Evolutionary conservation across 1,140 invertebrate genomes (phyloP), one percentile per base, ranked within the genome.

Genomic region (Drosophila sp.): DNA sequence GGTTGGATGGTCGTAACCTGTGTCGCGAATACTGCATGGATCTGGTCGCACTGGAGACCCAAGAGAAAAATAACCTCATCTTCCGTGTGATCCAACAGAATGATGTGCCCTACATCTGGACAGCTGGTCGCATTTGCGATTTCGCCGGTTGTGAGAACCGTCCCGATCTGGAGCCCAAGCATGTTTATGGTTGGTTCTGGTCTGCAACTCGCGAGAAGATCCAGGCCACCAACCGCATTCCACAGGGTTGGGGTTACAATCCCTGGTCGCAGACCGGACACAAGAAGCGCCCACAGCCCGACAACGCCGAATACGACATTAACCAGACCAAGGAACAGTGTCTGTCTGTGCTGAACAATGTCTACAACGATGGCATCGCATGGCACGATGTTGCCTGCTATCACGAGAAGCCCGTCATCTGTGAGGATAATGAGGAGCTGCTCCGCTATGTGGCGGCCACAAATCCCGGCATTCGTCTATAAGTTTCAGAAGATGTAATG

Each of bases 361-460:
- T 97, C 0, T 97, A 97, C 94, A 96, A 96, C 71, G 97, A 98
- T 91, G 97, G 97, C 51, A 97, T 97, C 81, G 96, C 95, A 51
- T 97, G 97, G 97, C 97, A 97, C 92, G 97, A 98, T 91, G 96
- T 97, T 36, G 97, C 97, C 65, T 98, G 97, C 92, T 97, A 97
- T 92, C 97, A 97, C 91, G 96, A 97, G 92, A 98, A 98, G 90
- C 96, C 97, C 1, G 94, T 97, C 90, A 94, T 97, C 72, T 97
- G 97, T 92, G 97, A 98, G 91, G 97, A 98, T 91, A 96, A 94
- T 51, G 96, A 97, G 56, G 96, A 97, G 91, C 94, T 97, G 43
- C 93, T 97, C 63, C 95, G 95, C 84, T 97, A 97, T 92, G 94
- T 97, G 43, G 94, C 95, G 7, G 94, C 94, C 91, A 97, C 95